phyloP scores from a whole-genome alignment of 2,888 invertebrate genomes.

The Polydrusus cervinus region DNA sequence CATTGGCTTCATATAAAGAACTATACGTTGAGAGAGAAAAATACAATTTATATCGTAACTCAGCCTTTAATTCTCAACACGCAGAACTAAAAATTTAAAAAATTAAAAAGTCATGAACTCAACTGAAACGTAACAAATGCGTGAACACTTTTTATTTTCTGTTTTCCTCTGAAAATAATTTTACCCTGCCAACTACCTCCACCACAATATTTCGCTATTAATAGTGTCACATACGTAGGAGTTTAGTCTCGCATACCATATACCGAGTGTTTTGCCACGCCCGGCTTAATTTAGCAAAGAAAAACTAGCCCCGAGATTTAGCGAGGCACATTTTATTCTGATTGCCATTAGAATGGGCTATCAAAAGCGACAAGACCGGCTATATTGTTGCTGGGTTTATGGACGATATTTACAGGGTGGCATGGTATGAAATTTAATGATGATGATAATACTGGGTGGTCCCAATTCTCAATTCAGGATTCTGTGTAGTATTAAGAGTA shows the following conservation, averaged over 20 bases:
- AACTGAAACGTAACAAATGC: too few relatives aligned
- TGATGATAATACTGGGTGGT: too few relatives aligned
- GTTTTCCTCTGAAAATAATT: not conserved
- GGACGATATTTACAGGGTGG: not conserved
- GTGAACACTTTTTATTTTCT: too few relatives aligned
- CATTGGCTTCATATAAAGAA: too few relatives aligned
- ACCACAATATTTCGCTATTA: constrained; percentile 5
- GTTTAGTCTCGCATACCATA: constrained; percentile 1
- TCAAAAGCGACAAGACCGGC: constrained; percentile 20
- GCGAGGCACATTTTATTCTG: not conserved
- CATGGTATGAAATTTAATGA: not conserved
- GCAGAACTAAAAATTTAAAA: too few relatives aligned
- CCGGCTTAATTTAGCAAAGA: constrained; percentile 14
- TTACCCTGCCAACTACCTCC: not conserved
- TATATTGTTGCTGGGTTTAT: constrained; percentile 9
- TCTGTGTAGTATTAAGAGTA: too few relatives aligned
- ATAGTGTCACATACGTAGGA: constrained; percentile 17
- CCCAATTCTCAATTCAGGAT: too few relatives aligned
- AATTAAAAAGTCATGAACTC: too few relatives aligned
- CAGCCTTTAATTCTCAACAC: too few relatives aligned
- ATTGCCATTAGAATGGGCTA: constrained; percentile 18
- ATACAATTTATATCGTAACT: too few relatives aligned
- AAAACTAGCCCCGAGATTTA: constrained; percentile 7
- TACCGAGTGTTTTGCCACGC: constrained; percentile 14
- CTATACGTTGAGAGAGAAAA: too few relatives aligned